Conservation (phyloP, 1,140 invertebrate species). For the Hydropsyche tenuis region DNA sequence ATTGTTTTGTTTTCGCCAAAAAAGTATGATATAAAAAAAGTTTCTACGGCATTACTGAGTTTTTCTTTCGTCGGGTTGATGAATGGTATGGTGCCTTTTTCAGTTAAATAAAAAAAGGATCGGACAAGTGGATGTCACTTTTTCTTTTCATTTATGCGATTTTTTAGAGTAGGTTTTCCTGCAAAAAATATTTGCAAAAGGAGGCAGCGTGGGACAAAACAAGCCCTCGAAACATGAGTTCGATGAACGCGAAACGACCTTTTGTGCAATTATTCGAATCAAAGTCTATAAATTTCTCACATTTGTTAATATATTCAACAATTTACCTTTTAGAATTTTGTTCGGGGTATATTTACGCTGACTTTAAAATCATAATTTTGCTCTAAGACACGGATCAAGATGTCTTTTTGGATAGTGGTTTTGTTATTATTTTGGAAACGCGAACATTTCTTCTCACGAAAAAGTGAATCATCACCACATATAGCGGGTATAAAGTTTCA, state of each 20-base stretch:
- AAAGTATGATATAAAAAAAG: not conserved
- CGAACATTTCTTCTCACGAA: too few species aligned
- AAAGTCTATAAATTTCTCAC: too few species aligned
- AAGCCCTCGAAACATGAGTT: not conserved
- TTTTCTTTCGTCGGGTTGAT: not conserved
- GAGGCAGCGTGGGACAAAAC: slow-evolving; percentile 3
- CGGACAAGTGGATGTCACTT: not conserved
- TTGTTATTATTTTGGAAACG: too few species aligned
- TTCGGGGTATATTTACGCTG: too few species aligned
- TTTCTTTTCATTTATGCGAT: slow-evolving; percentile 1
- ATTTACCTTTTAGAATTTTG: too few species aligned
- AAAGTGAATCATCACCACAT: too few species aligned
- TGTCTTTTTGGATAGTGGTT: too few species aligned
- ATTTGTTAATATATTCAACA: too few species aligned
- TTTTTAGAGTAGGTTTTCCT: not conserved
- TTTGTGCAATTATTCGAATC: not conserved
- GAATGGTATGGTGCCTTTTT: not conserved
- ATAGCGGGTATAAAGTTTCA: too few species aligned
- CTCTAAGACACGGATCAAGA: too few species aligned
- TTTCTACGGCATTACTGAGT: not conserved
- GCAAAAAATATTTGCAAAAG: not conserved
- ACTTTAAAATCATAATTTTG: too few species aligned
- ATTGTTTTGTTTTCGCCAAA: too few species aligned
- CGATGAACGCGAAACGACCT: slow-evolving; percentile 6
- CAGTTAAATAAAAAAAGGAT: not conserved